These are phyloP conservation scores for Acanthurus tractus DNA, from an alignment of 2,797 vertebrate species.

Conservation along the genomic window DNA sequence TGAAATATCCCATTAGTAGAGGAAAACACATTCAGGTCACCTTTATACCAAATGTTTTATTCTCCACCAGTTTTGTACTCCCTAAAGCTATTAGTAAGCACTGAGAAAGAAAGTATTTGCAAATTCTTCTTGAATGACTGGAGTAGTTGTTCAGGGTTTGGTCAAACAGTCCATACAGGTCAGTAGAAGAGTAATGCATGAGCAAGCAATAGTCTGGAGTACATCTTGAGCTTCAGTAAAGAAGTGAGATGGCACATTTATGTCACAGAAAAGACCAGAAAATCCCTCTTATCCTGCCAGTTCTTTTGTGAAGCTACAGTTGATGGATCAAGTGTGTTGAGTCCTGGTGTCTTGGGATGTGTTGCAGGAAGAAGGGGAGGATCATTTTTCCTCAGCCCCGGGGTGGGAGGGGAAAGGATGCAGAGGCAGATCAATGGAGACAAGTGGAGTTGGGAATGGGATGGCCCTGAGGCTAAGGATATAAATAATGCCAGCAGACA, in stretches of 20 bases:
- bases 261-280: conserved; percentile 49
- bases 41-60: background rate
- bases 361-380: conserved; percentile 49
- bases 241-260: conserved; percentile 33
- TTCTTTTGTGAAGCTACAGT: conserved; percentile 49
- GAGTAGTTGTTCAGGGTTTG: background rate
- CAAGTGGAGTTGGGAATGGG: conserved; percentile 72
- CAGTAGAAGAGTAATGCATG: conserved; percentile 18
- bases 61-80: background rate
- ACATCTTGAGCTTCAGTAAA: conserved; percentile 29
- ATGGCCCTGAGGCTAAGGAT: conserved; percentile 72
- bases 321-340: conserved; percentile 69
- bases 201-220: conserved; percentile 15
- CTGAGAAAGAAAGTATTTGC: background rate
- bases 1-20: background rate
- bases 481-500: conserved; percentile 77
- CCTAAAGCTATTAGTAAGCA: conserved; percentile 13
- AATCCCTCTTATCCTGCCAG: conserved; percentile 48
- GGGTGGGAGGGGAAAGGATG: conserved; percentile 41
- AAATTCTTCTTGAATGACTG: background rate
- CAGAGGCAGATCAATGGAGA: conserved; percentile 78
- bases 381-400: conserved; percentile 63
- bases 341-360: conserved; percentile 65
- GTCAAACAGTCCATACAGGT: conserved; percentile 19
- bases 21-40: background rate